Evolutionary conservation across 2,888 invertebrate genomes (phyloP).

Genomic region (Athrips mouffetella): DNA sequence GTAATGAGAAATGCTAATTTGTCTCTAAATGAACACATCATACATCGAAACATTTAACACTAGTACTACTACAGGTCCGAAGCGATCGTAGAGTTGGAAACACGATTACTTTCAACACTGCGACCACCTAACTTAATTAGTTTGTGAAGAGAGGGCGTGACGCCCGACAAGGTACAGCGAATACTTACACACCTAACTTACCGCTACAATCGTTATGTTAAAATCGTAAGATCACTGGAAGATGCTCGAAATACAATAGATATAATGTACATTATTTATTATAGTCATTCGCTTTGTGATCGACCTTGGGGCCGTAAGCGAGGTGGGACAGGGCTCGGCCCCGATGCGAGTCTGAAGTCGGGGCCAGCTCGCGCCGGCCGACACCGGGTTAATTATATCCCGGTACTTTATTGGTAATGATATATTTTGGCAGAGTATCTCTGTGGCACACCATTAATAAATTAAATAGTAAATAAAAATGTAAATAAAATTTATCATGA

Average conservation of each 20-base stretch:
- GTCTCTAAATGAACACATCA: slow-evolving; percentile 73
- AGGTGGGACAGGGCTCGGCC: slow-evolving; percentile 36
- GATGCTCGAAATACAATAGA: slow-evolving; percentile 64
- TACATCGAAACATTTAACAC: slow-evolving; percentile 71
- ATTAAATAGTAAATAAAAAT: slow-evolving; percentile 76
- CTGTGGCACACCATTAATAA: slow-evolving; percentile 79
- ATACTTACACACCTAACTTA: slow-evolving; percentile 64
- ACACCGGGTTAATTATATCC: no score
- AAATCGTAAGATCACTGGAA: slow-evolving; percentile 73
- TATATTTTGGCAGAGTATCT: slow-evolving; percentile 79
- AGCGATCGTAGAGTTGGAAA: slow-evolving; percentile 58
- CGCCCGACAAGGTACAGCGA: slow-evolving; percentile 67
- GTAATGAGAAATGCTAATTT: slow-evolving; percentile 63
- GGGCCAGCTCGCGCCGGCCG: no score
- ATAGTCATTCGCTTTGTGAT: slow-evolving; percentile 48
- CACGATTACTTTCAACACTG: slow-evolving; percentile 54
- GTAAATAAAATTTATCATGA: slow-evolving; percentile 75
- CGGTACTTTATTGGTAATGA: slow-evolving; percentile 68
- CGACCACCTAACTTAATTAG: slow-evolving; percentile 64
- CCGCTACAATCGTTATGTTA: slow-evolving; percentile 60
- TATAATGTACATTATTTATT: slow-evolving; percentile 53
- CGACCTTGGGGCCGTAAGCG: slow-evolving; percentile 37
- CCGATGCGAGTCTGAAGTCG: no score
- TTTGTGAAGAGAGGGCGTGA: slow-evolving; percentile 69
- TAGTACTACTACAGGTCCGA: slow-evolving; percentile 65